Percentiles rank a stretch among this genome's conserved stretches.
Conservation (phyloP, 2,113 vertebrate genomes). For the Marmota flaviventris region DNA sequence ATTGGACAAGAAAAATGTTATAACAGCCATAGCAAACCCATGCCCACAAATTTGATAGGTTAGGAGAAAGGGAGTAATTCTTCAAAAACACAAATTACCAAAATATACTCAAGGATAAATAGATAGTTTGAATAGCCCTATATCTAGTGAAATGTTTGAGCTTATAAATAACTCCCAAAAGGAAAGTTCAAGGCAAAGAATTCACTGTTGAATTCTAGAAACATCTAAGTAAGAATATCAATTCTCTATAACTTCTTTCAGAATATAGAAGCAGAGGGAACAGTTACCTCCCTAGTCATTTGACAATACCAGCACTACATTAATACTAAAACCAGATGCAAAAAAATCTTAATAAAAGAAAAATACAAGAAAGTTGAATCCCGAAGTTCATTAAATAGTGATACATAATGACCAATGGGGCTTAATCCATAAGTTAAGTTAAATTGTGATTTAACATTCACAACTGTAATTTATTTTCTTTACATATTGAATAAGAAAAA, state of each 20-base stretch:
- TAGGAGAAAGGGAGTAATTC: background rate
- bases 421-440: background rate
- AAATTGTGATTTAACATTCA: background rate
- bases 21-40: background rate
- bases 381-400: background rate
- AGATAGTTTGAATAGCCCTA: background rate
- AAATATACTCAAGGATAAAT: background rate
- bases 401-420: background rate
- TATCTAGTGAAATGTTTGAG: background rate
- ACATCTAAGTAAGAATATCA: background rate
- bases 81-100: background rate
- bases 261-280: background rate
- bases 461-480: background rate
- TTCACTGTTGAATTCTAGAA: background rate
- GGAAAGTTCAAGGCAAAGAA: background rate
- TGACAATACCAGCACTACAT: background rate
- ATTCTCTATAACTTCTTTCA: background rate
- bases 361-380: background rate
- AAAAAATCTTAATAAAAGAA: background rate
- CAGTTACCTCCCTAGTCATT: background rate
- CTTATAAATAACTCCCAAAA: background rate
- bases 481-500: background rate
- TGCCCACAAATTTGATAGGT: background rate
- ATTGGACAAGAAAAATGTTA: background rate
- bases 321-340: background rate